Evolutionary conservation across 1,140 invertebrate species (phyloP), one percentile per base, ranked within the genome.

Genomic region (Popillia japonica): DNA sequence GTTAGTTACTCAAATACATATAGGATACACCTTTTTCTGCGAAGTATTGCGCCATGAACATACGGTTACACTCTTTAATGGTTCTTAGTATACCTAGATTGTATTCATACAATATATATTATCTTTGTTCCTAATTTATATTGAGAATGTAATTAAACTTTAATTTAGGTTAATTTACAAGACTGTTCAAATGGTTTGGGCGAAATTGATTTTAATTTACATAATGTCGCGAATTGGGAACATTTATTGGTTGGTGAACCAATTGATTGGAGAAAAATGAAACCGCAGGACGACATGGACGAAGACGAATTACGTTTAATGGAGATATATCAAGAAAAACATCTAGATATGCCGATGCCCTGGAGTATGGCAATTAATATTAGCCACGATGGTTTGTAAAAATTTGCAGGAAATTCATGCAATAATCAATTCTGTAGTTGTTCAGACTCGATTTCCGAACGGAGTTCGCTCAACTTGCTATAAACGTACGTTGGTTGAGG

Each of bases 311-410:
- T 80, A 34, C 89, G 89, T 77, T 82, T 80, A 8, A 79, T 78
- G 7, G 85, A 87, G 0, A 86, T 88, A 9, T 83, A 89, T 40
- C 87, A 90, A 6, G 92, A 93, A 80, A 94, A 95, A 84, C 93
- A 94, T 86, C 86, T 96, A 22, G 94, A 95, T 80, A 93, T 96
- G 89, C 94, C 95, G 0, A 85, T 88, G 10, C 93, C 94, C 41
- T 97, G 96, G 92, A 93, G 95, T 6, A 88, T 90, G 73, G 89
- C 91, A 59, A 89, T 97, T 7, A 87, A 91, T 72, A 90, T 97
- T 22, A 87, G 91, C 0, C 87, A 89, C 79, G 87, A 90, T 84
- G 92, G 94, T 94, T 80, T 74, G 8, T 41, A 40, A 6, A 41
- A 73, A 41, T 40, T 20, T 48, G 48, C 11, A 42, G 14, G 11